These are phyloP conservation scores for Clarias macrocephalus DNA, from an alignment of 2,113 vertebrate genomes.

Conservation along the genomic window DNA sequence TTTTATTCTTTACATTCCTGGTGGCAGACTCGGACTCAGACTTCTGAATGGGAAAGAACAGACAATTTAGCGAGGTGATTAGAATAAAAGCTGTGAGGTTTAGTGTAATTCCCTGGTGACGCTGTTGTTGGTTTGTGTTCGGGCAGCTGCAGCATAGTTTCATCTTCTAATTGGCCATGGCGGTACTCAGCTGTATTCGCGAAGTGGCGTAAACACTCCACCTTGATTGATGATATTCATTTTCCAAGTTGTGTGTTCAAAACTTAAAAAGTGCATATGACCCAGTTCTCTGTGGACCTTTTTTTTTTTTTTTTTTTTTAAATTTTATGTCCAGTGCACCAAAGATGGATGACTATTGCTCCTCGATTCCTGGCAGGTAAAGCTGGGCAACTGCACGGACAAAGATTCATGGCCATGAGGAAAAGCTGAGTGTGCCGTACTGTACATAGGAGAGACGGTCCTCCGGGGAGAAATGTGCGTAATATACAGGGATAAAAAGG, in stretches of 20 bases:
- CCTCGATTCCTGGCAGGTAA: conserved; percentile 65
- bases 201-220: conserved; percentile 31
- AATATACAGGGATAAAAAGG: conserved; percentile 1
- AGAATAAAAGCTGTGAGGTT: conserved; percentile 4
- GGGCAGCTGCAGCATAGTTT: not conserved
- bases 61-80: not conserved
- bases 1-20: not conserved
- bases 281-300: conserved; percentile 61
- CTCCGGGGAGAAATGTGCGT: not conserved
- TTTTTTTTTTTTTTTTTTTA: conserved; percentile 56
- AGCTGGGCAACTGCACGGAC: conserved; percentile 38
- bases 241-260: conserved; percentile 65
- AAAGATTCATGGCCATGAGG: conserved; percentile 32
- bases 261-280: conserved; percentile 61
- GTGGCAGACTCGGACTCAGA: not conserved
- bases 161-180: conserved; percentile 53
- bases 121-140: not conserved
- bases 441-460: not conserved
- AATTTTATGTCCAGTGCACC: conserved; percentile 63
- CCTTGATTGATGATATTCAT: conserved; percentile 73
- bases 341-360: conserved; percentile 69
- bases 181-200: conserved; percentile 31
- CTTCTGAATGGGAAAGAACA: not conserved
- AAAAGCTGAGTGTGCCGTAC: conserved; percentile 36
- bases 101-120: not conserved